A percentile compares a stretch with the other conserved stretches of the same genome.
These are phyloP conservation scores for Harlomillsia oculata DNA, from an alignment of 1,140 invertebrate species.

Conservation along the genomic window DNA sequence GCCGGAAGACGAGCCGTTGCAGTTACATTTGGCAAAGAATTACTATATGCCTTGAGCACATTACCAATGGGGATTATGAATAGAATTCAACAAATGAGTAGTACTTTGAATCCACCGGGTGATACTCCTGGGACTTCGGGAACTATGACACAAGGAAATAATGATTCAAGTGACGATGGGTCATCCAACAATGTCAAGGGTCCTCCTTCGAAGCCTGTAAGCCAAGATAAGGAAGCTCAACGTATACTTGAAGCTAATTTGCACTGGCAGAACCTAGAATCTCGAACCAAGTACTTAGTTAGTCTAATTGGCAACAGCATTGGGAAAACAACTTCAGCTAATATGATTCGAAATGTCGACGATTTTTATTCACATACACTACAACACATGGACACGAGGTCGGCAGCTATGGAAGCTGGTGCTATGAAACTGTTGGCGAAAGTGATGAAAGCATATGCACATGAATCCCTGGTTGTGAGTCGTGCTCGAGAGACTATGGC, in stretches of 20 bases:
- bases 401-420: conserved; percentile 17
- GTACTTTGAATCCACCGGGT: background rate
- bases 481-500: conserved; percentile 54
- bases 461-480: conserved; percentile 34
- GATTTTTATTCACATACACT: conserved; percentile 25
- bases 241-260: conserved; percentile 7
- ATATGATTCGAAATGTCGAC: conserved; percentile 26
- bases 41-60: conserved; percentile 17
- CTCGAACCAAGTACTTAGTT: conserved; percentile 25
- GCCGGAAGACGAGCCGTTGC: conserved; percentile 10
- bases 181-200: background rate
- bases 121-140: background rate
- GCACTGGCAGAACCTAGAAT: conserved; percentile 26
- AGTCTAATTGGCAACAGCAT: background rate
- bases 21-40: conserved; percentile 18
- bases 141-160: background rate
- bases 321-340: background rate
- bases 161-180: background rate
- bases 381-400: conserved; percentile 11
- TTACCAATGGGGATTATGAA: conserved; percentile 13
- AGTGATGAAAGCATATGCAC: conserved; percentile 13
- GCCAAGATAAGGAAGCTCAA: background rate
- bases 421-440: conserved; percentile 16
- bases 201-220: background rate
- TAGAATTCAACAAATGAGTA: conserved; percentile 7